These are phyloP conservation scores for Percopsis transmontana DNA, from an alignment of 2,113 vertebrate genomes.

Conservation along the genomic window DNA sequence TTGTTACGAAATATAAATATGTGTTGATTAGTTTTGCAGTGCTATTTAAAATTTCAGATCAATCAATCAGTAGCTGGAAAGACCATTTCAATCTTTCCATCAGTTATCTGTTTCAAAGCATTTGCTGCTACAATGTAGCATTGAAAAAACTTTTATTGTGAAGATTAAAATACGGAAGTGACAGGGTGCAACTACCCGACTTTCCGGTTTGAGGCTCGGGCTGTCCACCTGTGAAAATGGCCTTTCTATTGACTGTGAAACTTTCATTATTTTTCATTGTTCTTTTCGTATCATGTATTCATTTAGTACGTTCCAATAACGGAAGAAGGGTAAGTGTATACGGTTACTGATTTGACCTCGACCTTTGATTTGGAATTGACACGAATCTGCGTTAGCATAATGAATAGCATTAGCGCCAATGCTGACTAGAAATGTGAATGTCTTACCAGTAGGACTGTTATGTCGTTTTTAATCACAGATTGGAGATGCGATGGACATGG, in stretches of 20 bases:
- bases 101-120: too few relatives aligned
- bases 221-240: slow-evolving; percentile 55
- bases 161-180: slow-evolving; percentile 39
- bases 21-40: too few relatives aligned
- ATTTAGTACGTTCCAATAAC: slow-evolving; percentile 64
- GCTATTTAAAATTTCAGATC: too few relatives aligned
- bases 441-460: background rate
- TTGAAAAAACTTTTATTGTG: slow-evolving; percentile 21
- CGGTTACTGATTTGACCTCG: background rate
- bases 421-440: slow-evolving; percentile 17
- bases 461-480: slow-evolving; percentile 60
- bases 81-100: too few relatives aligned
- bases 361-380: background rate
- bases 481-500: slow-evolving; percentile 78
- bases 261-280: slow-evolving; percentile 29
- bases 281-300: slow-evolving; percentile 33
- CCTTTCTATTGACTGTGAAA: slow-evolving; percentile 12
- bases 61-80: too few relatives aligned
- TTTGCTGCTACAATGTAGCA: too few relatives aligned
- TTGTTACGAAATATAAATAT: too few relatives aligned
- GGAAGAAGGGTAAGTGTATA: slow-evolving; percentile 69
- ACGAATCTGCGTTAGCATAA: background rate
- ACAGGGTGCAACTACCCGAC: background rate
- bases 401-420: slow-evolving; percentile 41
- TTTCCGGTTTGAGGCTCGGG: slow-evolving; percentile 27